A percentile compares a stretch with the other conserved stretches of the same genome.
Evolutionary conservation across 1,140 invertebrate genomes (phyloP).

Genomic region (Pseudomyrmex sp.): DNA sequence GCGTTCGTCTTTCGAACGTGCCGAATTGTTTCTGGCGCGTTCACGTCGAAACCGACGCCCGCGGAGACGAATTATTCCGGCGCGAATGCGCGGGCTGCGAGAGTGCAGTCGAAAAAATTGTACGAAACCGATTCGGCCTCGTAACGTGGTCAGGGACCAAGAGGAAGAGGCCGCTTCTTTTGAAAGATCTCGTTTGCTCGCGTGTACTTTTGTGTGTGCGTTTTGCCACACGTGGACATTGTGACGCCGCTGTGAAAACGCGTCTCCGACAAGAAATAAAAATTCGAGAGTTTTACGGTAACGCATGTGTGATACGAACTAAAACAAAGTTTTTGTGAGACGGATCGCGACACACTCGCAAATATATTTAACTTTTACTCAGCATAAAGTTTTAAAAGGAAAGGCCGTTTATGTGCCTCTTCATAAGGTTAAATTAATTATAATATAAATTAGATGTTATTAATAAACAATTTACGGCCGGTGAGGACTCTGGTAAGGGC

Average conservation of each 20-base stretch:
- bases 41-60: slow-evolving; percentile 26
- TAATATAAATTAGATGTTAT: too few species aligned
- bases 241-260: background rate
- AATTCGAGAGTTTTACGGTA: background rate
- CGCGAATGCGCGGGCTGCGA: slow-evolving; percentile 28
- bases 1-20: slow-evolving; percentile 27
- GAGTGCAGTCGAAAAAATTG: slow-evolving; percentile 42
- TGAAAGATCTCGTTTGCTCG: slow-evolving; percentile 33
- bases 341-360: too few species aligned
- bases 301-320: background rate
- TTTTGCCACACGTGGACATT: slow-evolving; percentile 11
- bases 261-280: background rate
- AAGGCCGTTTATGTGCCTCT: too few species aligned
- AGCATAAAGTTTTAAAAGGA: too few species aligned
- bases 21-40: slow-evolving; percentile 45
- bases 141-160: slow-evolving; percentile 24
- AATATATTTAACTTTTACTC: too few species aligned
- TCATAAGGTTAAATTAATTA: too few species aligned
- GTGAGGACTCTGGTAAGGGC: too few species aligned
- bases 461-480: too few species aligned
- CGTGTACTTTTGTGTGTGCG: background rate
- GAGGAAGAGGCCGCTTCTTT: slow-evolving; percentile 31
- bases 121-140: slow-evolving; percentile 21
- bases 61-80: slow-evolving; percentile 50
- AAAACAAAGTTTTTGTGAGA: too few species aligned